Base-by-base conservation (phyloP, 1,140 invertebrate genomes). In the Hylaeus anthracinus region DNA sequence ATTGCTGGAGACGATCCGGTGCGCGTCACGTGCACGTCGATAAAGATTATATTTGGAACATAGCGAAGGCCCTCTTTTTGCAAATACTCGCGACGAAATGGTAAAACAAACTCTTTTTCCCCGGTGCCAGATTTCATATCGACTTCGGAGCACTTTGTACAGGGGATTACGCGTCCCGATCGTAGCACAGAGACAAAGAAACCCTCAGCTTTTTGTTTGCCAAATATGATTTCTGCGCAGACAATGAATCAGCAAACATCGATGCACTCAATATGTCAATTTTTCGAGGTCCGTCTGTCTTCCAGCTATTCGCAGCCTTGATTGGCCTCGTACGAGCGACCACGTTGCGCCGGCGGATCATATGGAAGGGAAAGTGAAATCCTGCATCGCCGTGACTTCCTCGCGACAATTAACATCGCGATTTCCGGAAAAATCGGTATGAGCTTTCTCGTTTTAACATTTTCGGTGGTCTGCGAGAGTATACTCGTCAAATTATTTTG, bases 191-290 rank as follows among this genome's bases (percentile, higher is more conserved):
- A 80, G 61, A 81, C 51, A 81, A 77, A 77, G 56, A 37, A 41
- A 39, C 65, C 56, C 65, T 9, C 4, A n/a, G 10, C 3, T 41
- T 15, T 55, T 48, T 77, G 26, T 77, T 81, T 77, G 60, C 39
- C 65, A 81, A 81, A 81, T 81, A 81, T 71, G 58, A 67, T 81
- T 81, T 70, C 65, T 81, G 43, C 48, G 37, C 12, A n/a, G 43
- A 65, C 79, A 58, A 77, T 71, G 79, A 63, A 55, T 6, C 5
- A 5, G 73, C 43, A 81, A 77, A 81, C 60, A 70, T 65, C 65
- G 37, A 70, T 37, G 26, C 14, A 65, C 61, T 71, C 79, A 58
- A 81, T 81, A 77, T 74, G 79, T 14, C 73, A 56, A 51, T 76
- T 66, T 60, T 76, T 76, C 48, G 37, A 81, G 48, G 48, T 63